Evolutionary conservation across 2,113 vertebrate genomes (phyloP).

Genomic region (Antigone vipio): DNA sequence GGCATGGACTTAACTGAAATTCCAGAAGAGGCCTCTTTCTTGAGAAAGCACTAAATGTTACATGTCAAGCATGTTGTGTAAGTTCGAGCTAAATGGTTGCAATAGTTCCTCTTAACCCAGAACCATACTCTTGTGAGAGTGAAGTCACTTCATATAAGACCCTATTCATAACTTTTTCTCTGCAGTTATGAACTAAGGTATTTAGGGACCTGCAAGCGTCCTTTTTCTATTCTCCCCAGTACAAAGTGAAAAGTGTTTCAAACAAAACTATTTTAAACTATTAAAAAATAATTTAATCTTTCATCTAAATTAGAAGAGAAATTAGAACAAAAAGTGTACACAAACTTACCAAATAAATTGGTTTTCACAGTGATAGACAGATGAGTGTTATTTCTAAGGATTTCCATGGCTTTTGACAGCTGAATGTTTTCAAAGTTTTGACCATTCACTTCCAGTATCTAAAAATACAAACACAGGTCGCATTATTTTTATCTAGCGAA

Average conservation of each 20-base stretch:
- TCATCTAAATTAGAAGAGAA: neutral
- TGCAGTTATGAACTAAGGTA: neutral
- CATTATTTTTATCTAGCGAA: neutral
- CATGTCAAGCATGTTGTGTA: neutral
- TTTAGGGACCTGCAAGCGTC: neutral
- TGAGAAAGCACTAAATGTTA: neutral
- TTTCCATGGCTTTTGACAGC: conserved; percentile 96
- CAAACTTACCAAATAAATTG: conserved; percentile 90
- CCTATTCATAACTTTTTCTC: neutral
- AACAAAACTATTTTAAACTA: neutral
- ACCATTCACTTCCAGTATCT: conserved; percentile 98
- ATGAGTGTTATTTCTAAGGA: conserved; percentile 98
- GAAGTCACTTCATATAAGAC: neutral
- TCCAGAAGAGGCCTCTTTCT: neutral
- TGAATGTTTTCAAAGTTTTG: conserved; percentile 99
- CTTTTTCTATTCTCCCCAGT: neutral
- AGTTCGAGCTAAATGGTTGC: neutral
- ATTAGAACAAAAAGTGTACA: neutral
- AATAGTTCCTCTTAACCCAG: neutral
- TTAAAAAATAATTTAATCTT: neutral
- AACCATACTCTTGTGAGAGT: neutral
- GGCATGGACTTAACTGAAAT: neutral
- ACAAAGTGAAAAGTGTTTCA: neutral
- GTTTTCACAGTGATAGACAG: conserved; percentile 99
- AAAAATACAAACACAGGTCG: conserved; percentile 9